Base-by-base conservation (phyloP, 2,797 vertebrate genomes). In the Chloroceryle inda region DNA sequence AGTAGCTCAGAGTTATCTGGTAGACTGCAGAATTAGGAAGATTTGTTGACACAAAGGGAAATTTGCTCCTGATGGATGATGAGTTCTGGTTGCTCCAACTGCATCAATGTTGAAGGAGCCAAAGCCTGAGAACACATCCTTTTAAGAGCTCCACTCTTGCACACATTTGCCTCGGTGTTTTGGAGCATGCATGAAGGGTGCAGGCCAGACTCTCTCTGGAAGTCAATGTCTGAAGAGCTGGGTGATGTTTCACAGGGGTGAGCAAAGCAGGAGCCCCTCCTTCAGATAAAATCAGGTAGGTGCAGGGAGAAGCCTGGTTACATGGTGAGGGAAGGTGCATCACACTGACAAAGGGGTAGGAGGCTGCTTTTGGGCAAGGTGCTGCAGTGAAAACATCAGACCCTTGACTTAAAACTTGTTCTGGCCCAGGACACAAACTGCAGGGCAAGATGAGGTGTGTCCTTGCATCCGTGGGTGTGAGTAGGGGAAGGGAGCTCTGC, bases 1-100 rank as follows among this genome's bases (percentile, higher is more conserved):
- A 95, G 84, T 33, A 63, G 86, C 72, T 89, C 49, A 31, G 68
- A 67, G n/a, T 67, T 95, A 74, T 49, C 81, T 2, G 6, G 47
- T 33, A 76, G 88, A 26, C 86, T 82, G 83, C 45, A 67, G 49
- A 63, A 77, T 73, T 23, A 73, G 82, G 52, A 91, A 77, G 68
- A 93, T 95, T 92, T 96, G 74, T 77, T 3, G 8, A 83, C 42
- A 93, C 55, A 61, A 92, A 89, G 42, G 81, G 61, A 80, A 85
- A 83, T 68, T 74, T 71, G 40, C 62, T 90, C 53, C 53, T 71
- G 61, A 50, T 1, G 11, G 66, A 75, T 1, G 0, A 11, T 13
- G 23, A 6, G 9, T 47, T 93, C 53, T 74, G 58, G 24, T 53
- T 44, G 22, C 37, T 80, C 33, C 1, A 2, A 16, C n/a, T 0